Percentiles rank a stretch among this genome's conserved stretches.
Evolutionary conservation across 2,888 invertebrate genomes (phyloP).

Genomic region (Congeria kusceri): DNA sequence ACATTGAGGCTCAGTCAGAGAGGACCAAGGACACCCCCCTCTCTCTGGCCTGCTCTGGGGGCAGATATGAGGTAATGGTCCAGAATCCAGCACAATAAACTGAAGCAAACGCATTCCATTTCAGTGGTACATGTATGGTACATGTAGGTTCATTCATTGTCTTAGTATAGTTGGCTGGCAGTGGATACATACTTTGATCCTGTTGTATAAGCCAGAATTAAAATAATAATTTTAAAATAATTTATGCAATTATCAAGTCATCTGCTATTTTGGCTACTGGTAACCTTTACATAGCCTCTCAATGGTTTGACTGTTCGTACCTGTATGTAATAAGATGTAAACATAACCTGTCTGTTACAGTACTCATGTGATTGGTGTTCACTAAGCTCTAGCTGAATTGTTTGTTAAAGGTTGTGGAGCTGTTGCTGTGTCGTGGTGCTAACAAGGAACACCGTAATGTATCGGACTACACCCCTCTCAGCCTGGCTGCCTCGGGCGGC

Average conservation of each 20-base stretch:
- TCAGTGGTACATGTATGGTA: too few species aligned
- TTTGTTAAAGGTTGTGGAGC: conserved; percentile 91
- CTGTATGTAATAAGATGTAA: neutral
- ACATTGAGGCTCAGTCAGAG: conserved; percentile 99
- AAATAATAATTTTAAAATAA: too few species aligned
- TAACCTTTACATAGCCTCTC: too few species aligned
- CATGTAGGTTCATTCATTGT: too few species aligned
- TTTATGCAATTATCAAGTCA: too few species aligned
- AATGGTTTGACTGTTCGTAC: neutral
- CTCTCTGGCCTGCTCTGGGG: conserved; percentile 98
- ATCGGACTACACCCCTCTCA: conserved; percentile 99
- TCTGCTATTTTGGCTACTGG: too few species aligned
- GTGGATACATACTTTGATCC: too few species aligned
- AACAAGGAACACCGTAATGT: conserved; percentile 98
- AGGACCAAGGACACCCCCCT: conserved; percentile 99
- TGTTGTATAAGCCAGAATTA: too few species aligned
- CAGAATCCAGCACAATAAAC: too few species aligned
- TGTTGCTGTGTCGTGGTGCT: conserved; percentile 94
- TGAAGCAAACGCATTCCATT: too few species aligned
- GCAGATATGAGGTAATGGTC: conserved; percentile 92
- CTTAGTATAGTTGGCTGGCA: too few species aligned
- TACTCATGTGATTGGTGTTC: neutral
- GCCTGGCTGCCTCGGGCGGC: conserved; percentile 98
- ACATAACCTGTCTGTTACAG: neutral
- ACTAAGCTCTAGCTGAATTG: neutral